Evolutionary conservation across 2,113 vertebrate genomes (phyloP), one percentile per base, ranked within the genome.

Genomic region (Hucho hucho): DNA sequence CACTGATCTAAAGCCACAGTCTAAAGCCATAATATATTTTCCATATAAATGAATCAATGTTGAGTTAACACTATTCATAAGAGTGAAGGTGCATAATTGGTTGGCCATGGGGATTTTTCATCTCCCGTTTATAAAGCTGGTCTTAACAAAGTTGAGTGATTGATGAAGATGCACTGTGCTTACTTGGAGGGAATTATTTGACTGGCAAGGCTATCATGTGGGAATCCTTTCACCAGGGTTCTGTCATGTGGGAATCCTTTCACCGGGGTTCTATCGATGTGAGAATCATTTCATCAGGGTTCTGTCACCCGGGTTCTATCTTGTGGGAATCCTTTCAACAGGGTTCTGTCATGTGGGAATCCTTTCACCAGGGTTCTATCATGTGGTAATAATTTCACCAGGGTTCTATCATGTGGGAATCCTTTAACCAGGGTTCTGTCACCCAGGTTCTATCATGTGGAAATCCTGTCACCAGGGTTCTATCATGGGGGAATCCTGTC

Each of bases 1-100:
- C 72, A 63, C 37, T 68, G 84, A 84, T 75, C 88, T 88, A 88
- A 92, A 93, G 91, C 37, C 37, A 43, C 37, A 43, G 11, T 43
- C 37, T 43, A 43, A 43, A 43, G 37, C 92, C 92, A 93, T 93
- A 93, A 87, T 83, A 86, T 87, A 81, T 73, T 26, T 14, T 65
- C n/a, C n/a, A 6, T 22, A 61, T 9, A 61, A 61, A 61, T 43
- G 16, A 16, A 63, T 11, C 20, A n/a, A 9, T 63, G 59, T 43
- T 43, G 37, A 43, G 37, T 32, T 32, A 32, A 32, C 37, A 43
- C 9, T 43, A 43, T 43, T 43, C 37, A 43, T 43, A 43, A 11
- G 37, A 43, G 37, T 43, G 37, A 25, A 63, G 59, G n/a, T 4
- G 20, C 6, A 24, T 63, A 22, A 63, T 63, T n/a, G 59, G 20